phyloP scores from a whole-genome alignment of 2,888 invertebrate species.

The Lasioglossum calceatum region DNA sequence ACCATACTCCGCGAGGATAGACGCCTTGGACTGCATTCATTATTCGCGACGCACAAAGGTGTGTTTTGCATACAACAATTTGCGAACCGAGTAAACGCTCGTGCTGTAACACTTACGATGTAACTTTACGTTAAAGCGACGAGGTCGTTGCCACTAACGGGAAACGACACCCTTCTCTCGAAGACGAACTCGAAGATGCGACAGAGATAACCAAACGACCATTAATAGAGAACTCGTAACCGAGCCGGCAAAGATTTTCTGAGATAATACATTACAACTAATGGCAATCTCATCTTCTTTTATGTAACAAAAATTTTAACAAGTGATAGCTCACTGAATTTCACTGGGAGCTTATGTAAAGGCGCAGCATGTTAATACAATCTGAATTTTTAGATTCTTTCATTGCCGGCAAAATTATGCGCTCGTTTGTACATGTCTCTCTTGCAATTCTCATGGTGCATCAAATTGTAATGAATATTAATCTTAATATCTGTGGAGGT shows the following conservation, averaged over 20 bases:
- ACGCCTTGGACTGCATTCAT: not conserved
- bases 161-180: not conserved
- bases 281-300: not conserved
- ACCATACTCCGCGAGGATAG: not conserved
- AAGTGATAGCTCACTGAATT: not conserved
- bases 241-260: not conserved
- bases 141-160: not conserved
- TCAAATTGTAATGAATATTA: not conserved
- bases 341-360: not conserved
- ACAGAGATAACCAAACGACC: not conserved
- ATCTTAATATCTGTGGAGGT: not conserved
- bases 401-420: not conserved
- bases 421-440: not conserved
- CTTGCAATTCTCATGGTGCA: not conserved
- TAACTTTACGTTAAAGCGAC: not conserved
- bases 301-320: not conserved
- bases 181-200: not conserved
- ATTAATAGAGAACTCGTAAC: not conserved
- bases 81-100: not conserved
- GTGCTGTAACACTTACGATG: not conserved
- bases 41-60: not conserved
- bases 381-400: not conserved
- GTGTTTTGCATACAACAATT: not conserved
- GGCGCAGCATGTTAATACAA: not conserved
- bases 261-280: not conserved